Conservation (phyloP, 1,140 invertebrate species). For the Adoxophyes honmai region DNA sequence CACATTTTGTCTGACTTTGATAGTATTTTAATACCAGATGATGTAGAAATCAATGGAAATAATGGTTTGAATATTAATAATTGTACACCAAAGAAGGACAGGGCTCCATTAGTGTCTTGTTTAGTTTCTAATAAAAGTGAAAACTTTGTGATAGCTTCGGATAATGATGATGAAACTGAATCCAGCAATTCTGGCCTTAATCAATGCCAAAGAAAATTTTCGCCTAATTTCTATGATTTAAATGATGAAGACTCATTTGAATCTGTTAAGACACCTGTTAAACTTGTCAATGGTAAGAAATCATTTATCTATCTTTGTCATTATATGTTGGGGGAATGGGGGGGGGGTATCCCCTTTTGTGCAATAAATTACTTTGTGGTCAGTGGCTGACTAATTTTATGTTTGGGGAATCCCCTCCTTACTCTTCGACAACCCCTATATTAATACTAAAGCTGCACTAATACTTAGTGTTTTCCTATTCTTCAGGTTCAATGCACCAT, state of each 20-base stretch:
- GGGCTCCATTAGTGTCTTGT: neutral
- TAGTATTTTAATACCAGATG: neutral
- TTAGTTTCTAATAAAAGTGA: no score
- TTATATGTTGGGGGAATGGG: neutral
- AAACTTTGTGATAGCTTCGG: neutral
- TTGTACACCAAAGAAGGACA: neutral
- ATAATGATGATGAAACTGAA: slow-evolving; percentile 9
- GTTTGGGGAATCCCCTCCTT: no score
- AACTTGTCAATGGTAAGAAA: neutral
- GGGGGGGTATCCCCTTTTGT: no score
- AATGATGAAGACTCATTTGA: neutral
- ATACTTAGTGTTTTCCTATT: no score
- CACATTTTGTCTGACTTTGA: neutral
- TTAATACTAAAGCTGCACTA: no score
- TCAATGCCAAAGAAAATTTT: neutral
- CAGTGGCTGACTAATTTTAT: no score
- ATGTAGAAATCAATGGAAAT: slow-evolving; percentile 3
- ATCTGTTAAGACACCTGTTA: neutral
- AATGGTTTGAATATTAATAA: neutral
- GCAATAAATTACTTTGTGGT: no score
- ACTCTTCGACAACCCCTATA: no score
- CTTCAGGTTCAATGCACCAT: no score
- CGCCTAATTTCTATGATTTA: neutral
- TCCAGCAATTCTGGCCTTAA: neutral
- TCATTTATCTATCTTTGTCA: neutral